Percentiles rank a stretch among this genome's conserved stretches.
These are phyloP conservation scores for Gallinago undulata DNA, from an alignment of 2,113 vertebrate species.

Conservation along the genomic window DNA sequence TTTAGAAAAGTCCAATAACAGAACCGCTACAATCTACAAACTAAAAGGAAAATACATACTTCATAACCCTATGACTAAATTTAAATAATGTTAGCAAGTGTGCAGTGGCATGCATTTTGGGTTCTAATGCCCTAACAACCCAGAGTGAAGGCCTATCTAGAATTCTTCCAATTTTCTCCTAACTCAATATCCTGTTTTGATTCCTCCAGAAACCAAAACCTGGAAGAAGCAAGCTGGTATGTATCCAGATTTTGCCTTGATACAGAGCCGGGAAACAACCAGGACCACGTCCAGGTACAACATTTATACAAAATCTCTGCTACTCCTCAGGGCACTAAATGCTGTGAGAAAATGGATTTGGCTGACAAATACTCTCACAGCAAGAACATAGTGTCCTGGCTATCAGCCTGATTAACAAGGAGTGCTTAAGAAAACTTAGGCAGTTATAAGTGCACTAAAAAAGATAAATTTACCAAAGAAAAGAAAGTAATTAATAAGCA, in stretches of 20 bases:
- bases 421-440: neutral
- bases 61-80: neutral
- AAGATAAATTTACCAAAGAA: neutral
- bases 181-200: neutral
- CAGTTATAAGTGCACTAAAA: neutral
- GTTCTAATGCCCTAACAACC: neutral
- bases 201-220: neutral
- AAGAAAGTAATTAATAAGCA: neutral
- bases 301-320: neutral
- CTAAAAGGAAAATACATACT: neutral
- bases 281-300: neutral
- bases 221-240: neutral
- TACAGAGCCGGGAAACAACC: neutral
- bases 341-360: neutral
- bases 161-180: neutral
- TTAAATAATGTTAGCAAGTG: neutral
- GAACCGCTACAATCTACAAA: neutral
- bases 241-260: neutral
- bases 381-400: neutral
- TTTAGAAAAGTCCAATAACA: neutral
- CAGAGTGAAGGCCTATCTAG: neutral
- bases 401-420: neutral
- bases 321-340: neutral
- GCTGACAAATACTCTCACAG: neutral
- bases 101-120: neutral